Percentiles rank a stretch among this genome's conserved stretches.
Evolutionary conservation across 2,113 vertebrate species (phyloP).

Genomic region (Alligator sinensis): DNA sequence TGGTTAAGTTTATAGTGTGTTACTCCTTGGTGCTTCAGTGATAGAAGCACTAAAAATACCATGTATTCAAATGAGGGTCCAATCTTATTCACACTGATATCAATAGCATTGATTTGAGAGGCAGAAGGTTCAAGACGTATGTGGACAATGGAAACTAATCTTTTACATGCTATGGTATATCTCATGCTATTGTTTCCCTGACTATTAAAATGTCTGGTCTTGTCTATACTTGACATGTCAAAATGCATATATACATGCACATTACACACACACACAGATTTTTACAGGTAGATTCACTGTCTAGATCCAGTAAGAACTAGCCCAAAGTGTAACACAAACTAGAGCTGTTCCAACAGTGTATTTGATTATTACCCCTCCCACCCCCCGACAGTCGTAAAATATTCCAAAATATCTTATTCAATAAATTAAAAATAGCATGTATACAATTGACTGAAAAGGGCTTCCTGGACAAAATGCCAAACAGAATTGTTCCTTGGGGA

Average conservation of each 20-base stretch:
- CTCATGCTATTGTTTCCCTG: background rate
- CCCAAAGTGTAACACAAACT: background rate
- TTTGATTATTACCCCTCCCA: fast-evolving
- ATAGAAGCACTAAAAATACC: background rate
- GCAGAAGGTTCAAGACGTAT: background rate
- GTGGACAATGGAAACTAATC: background rate
- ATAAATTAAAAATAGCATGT: background rate
- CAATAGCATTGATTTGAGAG: background rate
- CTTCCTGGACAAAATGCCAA: background rate
- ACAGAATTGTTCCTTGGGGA: background rate
- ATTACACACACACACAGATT: too few relatives aligned
- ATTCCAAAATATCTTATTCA: background rate
- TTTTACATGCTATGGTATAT: fast-evolving
- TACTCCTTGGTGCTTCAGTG: background rate
- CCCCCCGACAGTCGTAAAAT: background rate
- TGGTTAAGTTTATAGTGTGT: background rate
- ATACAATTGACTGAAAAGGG: background rate
- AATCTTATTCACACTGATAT: background rate
- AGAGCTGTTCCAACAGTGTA: background rate
- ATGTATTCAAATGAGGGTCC: background rate
- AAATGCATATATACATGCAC: too few relatives aligned
- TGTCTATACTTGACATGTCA: background rate
- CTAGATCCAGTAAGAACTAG: background rate
- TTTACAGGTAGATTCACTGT: too few relatives aligned
- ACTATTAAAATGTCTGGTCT: background rate